Evolutionary conservation across 2,113 vertebrate genomes (phyloP).

Genomic region (Siphamia tubifer): DNA sequence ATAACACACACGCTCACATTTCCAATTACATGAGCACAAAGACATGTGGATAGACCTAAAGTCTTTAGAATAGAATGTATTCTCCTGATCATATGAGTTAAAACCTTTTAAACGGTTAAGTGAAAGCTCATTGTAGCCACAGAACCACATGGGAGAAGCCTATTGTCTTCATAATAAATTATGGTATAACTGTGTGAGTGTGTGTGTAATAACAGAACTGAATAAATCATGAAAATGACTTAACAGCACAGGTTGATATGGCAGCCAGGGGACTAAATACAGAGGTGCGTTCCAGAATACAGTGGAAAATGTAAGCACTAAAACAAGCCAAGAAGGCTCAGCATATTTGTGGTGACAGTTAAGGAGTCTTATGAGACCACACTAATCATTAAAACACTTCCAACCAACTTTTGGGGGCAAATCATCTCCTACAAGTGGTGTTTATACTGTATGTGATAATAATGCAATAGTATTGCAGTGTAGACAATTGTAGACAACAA

Average conservation of each 20-base stretch:
- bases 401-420: not conserved
- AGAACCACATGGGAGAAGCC: constrained; percentile 2
- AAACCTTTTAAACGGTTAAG: constrained; percentile 40
- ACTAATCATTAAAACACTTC: not conserved
- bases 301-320: not conserved
- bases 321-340: not conserved
- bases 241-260: not conserved
- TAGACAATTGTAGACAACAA: no score
- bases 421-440: not conserved
- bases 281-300: not conserved
- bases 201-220: not conserved
- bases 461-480: constrained; percentile 13
- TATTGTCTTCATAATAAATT: constrained; percentile 41
- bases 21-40: no score
- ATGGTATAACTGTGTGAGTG: not conserved
- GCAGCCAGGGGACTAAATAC: not conserved
- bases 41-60: not conserved
- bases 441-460: not conserved
- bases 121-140: constrained; percentile 31
- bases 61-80: constrained; percentile 43
- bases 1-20: not conserved
- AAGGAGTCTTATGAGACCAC: not conserved
- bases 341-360: constrained; percentile 17
- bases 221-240: constrained; percentile 31
- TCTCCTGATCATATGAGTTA: constrained; percentile 29